Base-by-base conservation (phyloP, 2,888 invertebrate genomes). In the Harpagoxenus sublaevis region DNA sequence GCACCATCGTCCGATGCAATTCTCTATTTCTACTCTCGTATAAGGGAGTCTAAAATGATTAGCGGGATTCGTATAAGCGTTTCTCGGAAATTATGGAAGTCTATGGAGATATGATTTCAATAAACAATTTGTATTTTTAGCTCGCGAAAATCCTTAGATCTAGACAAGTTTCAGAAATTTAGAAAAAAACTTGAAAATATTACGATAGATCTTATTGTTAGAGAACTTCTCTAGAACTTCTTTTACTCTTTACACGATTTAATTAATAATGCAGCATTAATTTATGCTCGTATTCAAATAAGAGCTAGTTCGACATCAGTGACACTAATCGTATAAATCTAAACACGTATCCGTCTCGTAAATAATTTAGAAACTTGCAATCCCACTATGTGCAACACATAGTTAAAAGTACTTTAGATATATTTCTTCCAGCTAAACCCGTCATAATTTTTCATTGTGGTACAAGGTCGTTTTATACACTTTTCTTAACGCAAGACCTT, bases 1-100 rank as follows among this genome's bases (percentile, higher is more conserved):
- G 73, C 79, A 73, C 65, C 51, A 81, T 62, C 45, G 6, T 73
- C 60, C 79, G 73, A 71, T 51, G 48, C 79, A 18, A 73, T 48
- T 81, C 70, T 28, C 73, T 81, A 73, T 60, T 62, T 62, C 28
- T 81, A 78, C 53, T 77, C 39, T 66, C 12, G n/a, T 10, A 48
- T 10, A 48, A 35, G 70, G 45, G 15, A 6, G 39, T 66, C 28
- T 39, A 51, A 42, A 75, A 55, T 39, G 28, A 78, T 60, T 48
- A 48, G 18, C 23, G 48, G 18, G 15, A 8, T 3, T 68, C 42
- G 5, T 9, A 9, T 12, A 68, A 78, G n/a, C 42, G 9, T 68
- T 35, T 35, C 45, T 57, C 31, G n/a, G 1, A 66, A 48, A n/a
- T 45, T 48, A 23, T 39, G 4, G 0, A 28, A 63, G 35, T 62